phyloP scores from a whole-genome alignment of 2,113 vertebrate genomes.

The Machaerirhynchus nigripectus region DNA sequence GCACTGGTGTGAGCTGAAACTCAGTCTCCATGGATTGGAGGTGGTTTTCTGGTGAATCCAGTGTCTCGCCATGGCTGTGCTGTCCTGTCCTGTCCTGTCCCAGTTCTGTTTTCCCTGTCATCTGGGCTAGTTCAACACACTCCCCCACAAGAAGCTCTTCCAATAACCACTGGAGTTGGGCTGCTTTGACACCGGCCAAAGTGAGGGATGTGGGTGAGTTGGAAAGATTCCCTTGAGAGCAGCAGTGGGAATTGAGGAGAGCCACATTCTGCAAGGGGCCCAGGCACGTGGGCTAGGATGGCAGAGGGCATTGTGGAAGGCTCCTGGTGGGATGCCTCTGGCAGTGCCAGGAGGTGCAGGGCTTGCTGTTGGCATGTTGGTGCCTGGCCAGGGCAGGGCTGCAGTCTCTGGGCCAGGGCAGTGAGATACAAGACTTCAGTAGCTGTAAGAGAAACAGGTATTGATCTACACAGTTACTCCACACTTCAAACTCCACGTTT shows the following conservation, averaged over 20 bases:
- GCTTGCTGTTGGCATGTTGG: fast-evolving
- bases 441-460: neutral
- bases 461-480: neutral
- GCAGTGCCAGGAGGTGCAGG: fast-evolving
- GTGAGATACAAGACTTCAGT: neutral
- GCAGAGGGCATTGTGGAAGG: neutral
- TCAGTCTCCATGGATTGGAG: neutral
- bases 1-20: neutral
- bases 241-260: neutral
- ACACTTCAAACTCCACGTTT: neutral
- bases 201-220: neutral
- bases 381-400: neutral
- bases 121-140: neutral
- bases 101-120: neutral
- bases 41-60: neutral
- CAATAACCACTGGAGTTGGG: neutral
- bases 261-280: neutral
- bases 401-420: neutral
- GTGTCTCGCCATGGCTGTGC: neutral
- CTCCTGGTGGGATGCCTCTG: neutral
- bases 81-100: neutral
- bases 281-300: neutral
- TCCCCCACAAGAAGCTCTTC: neutral
- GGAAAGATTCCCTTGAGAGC: neutral
- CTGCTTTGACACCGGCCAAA: neutral